A percentile compares a stretch with the other conserved stretches of the same genome.
These are phyloP conservation scores for Pteropus rufus DNA, from an alignment of 2,797 vertebrate genomes.

Conservation along the genomic window DNA sequence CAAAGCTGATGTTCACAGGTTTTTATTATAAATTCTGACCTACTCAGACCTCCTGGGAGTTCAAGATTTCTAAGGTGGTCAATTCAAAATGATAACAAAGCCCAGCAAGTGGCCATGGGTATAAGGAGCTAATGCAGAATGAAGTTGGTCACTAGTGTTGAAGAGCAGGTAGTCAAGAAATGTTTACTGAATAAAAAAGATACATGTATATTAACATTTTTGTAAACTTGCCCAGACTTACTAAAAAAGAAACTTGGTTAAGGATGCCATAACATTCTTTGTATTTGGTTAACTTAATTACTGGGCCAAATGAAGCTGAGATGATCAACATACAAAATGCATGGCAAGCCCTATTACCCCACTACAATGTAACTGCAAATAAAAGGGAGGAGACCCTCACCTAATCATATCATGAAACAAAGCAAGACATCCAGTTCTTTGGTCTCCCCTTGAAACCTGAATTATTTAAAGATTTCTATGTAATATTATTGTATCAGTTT, in stretches of 20 bases:
- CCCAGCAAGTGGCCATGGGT: background rate
- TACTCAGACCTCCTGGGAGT: slow-evolving; percentile 1
- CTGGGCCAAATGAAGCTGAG: background rate
- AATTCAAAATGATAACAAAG: background rate
- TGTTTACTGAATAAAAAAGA: background rate
- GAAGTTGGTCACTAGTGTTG: background rate
- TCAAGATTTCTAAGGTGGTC: background rate
- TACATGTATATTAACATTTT: background rate
- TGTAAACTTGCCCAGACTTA: background rate
- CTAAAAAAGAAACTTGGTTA: background rate
- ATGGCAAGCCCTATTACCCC: background rate
- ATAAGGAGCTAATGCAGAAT: background rate
- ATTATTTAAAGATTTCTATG: background rate
- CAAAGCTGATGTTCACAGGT: slow-evolving; percentile 40
- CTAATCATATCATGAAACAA: slow-evolving; percentile 4
- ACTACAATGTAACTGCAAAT: background rate
- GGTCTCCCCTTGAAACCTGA: background rate
- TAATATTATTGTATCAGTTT: background rate
- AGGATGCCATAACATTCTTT: background rate
- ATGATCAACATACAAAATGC: background rate
- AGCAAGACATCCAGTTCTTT: background rate
- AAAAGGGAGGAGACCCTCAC: background rate
- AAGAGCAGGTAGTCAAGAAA: background rate
- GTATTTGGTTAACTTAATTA: background rate
- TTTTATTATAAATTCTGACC: slow-evolving; percentile 24